Percentiles rank a stretch among this genome's conserved stretches.
These are phyloP conservation scores for Lepidurus packardi DNA, from an alignment of 1,140 invertebrate genomes.

Conservation along the genomic window DNA sequence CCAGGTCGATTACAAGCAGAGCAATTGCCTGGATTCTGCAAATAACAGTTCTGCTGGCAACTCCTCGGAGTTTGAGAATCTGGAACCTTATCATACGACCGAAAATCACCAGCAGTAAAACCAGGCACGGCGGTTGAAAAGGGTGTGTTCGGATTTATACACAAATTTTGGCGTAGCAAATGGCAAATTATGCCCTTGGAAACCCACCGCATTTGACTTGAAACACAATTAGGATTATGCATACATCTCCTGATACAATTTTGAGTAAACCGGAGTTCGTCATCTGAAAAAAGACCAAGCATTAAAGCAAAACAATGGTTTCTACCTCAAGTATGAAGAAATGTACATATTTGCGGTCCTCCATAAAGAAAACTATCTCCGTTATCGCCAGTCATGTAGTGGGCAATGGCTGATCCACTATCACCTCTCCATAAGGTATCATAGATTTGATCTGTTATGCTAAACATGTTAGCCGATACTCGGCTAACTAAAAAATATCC, in stretches of 20 bases:
- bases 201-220: neutral
- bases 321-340: neutral
- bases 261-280: neutral
- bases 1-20: neutral
- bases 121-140: neutral
- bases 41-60: neutral
- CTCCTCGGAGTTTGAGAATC: neutral
- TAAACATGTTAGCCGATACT: neutral
- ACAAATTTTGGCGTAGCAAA: neutral
- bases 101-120: neutral
- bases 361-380: neutral
- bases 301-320: neutral
- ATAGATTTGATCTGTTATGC: neutral
- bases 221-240: neutral
- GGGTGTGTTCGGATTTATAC: neutral
- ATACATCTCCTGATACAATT: constrained; percentile 3
- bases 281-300: neutral
- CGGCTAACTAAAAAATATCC: neutral
- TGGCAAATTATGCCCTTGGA: neutral
- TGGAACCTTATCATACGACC: neutral
- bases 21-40: neutral
- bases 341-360: neutral
- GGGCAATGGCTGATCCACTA: neutral
- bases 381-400: neutral
- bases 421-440: neutral